These are phyloP conservation scores for Albula goreensis DNA, from an alignment of 2,113 vertebrate genomes.

Conservation along the genomic window DNA sequence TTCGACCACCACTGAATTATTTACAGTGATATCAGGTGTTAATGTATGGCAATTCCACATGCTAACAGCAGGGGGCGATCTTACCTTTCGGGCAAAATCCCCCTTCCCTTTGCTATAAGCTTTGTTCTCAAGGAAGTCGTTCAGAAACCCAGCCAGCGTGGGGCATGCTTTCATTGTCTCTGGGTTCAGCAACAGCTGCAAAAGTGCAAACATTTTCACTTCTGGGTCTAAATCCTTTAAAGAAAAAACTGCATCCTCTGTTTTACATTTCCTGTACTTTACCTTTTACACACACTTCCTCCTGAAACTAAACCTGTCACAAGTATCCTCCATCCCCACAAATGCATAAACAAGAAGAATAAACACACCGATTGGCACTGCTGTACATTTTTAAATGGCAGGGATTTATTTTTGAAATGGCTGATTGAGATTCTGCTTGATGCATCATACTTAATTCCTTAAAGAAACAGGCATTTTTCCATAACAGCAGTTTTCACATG, in stretches of 20 bases:
- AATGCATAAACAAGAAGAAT: too few species aligned
- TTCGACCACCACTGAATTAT: neutral
- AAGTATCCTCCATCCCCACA: too few species aligned
- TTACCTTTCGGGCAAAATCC: conserved; percentile 81
- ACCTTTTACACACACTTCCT: too few species aligned
- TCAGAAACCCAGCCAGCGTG: conserved; percentile 69
- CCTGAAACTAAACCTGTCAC: too few species aligned
- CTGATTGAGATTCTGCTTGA: too few species aligned
- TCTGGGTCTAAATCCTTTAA: neutral
- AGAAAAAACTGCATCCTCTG: neutral
- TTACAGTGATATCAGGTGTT: too few species aligned
- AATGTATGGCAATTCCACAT: neutral
- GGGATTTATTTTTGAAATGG: too few species aligned
- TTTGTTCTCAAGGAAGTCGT: conserved; percentile 79
- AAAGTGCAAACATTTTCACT: conserved; percentile 20
- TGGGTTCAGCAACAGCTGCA: conserved; percentile 73
- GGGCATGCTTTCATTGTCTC: conserved; percentile 78
- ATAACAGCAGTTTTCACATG: neutral
- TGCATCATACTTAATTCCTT: too few species aligned
- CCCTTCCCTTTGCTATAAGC: conserved; percentile 81
- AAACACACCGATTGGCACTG: too few species aligned
- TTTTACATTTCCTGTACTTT: too few species aligned
- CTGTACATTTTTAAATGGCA: too few species aligned
- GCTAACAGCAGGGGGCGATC: conserved; percentile 20
- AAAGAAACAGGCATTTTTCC: too few species aligned